Base-by-base conservation (phyloP, 1,140 invertebrate genomes). In the Hyles euphorbiae region DNA sequence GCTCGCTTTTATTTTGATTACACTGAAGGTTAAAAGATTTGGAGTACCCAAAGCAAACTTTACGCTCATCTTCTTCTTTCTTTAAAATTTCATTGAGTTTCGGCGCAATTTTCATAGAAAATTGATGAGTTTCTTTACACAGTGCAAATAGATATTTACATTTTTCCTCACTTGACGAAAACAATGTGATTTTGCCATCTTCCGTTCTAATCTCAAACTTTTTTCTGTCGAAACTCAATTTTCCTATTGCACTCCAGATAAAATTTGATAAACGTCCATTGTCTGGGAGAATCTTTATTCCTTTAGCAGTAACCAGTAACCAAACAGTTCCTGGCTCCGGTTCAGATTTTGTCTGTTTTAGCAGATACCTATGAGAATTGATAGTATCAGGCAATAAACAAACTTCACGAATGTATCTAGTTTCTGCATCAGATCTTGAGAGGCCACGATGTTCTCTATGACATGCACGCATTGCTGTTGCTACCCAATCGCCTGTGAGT, bases 131-230 rank as follows among this genome's bases (percentile, higher is more conserved):
- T 65, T 96, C 94, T 71, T 95, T 94, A 88, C 97, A 98, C 12
- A 98, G 90, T 10, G 94, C 93, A 60, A 98, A 91, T 61, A 98
- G 89, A 70, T 97, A 93, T 89, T 97, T 95, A 76, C 96, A 97
- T 81, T 98, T 97, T 72, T 97, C 96, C 87, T 98, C 97, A 76
- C 94, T 96, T 12, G 93, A 94, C 10, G 96, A 96, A 82, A 97
- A 98, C 56, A 98, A 93, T 0, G 96, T 95, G 63, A 98, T 93
- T 78, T 97, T 97, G 65, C 94, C 94, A 72, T 96, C 96, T 34
- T 94, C 93, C 3, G 95, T 96, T 49, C 96, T 92, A 67, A 99
- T 97, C 90, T 98, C 97, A 89, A 98, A 98, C 85, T 98, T 98
- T 88, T 98, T 98, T 77, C 97, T 94, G 93, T 98, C 97, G 87